These are phyloP conservation scores for Tenthredo distinguenda DNA, from an alignment of 2,888 invertebrate species.

Conservation along the genomic window DNA sequence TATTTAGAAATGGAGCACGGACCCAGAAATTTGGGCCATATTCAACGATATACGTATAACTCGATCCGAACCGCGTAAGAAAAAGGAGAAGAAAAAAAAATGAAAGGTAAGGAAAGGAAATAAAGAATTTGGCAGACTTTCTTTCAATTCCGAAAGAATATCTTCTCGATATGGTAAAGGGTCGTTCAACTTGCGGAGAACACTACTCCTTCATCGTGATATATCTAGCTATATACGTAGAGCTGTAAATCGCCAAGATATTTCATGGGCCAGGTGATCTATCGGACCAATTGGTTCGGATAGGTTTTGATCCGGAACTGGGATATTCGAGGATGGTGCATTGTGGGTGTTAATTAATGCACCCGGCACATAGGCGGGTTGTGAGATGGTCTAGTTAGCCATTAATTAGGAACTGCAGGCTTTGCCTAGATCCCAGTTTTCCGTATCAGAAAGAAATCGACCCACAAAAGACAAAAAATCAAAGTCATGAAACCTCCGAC, in stretches of 20 bases:
- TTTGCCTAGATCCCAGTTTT: conserved; percentile 14
- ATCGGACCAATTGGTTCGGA: conserved; percentile 47
- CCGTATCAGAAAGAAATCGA: background rate
- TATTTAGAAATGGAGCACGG: background rate
- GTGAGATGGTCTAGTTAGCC: conserved; percentile 37
- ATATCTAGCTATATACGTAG: background rate
- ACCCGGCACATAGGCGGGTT: conserved; percentile 31
- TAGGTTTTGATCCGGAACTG: conserved; percentile 48
- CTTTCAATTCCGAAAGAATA: background rate
- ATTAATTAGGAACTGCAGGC: conserved; percentile 45
- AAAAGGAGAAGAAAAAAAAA: background rate
- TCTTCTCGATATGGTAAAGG: background rate
- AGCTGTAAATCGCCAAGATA: conserved; percentile 42
- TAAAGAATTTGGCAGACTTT: background rate
- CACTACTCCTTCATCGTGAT: background rate
- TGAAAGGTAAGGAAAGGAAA: background rate
- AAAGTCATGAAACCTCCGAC: background rate
- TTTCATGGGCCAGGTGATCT: conserved; percentile 44
- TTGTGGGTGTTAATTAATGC: conserved; percentile 52
- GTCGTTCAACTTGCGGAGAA: background rate
- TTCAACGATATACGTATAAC: background rate
- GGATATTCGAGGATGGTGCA: conserved; percentile 39
- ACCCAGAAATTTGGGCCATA: background rate
- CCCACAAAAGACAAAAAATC: background rate
- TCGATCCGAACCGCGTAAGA: too few relatives aligned